Base-by-base conservation (phyloP, 2,888 invertebrate species). In the Synanthedon andrenaeformis region DNA sequence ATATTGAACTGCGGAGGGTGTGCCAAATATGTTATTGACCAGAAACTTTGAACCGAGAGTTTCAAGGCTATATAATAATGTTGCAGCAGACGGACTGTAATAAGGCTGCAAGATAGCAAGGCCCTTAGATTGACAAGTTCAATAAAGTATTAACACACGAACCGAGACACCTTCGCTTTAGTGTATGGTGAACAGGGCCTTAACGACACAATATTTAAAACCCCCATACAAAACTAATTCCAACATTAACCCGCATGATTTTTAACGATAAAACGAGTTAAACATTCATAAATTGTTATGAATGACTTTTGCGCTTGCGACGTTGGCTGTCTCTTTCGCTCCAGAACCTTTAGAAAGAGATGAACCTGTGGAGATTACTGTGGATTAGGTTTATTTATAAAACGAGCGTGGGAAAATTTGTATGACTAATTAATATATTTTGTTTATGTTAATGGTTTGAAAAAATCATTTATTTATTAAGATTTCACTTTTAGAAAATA, bases 211-310 rank as follows among this genome's bases (percentile, higher is more conserved):
- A 5, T 23, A 23, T 35, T 45, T n/a, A 45, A 45, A 14, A 13
- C 45, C 45, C 45, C 6, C 45, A 45, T 45, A 45, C 45, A 45
- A 45, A n/a, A 45, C 45, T 14, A n/a, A 45, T 13, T 45, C 45
- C 14, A 45, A 13, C 45, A 45, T 14, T 49, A 52, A 42, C 55
- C 55, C 55, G 53, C 55, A 55, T 55, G 65, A 64, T 65, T 52
- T 58, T 57, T 62, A 57, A 57, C 57, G 65, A 69, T 66, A 67
- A 68, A 61, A 61, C 56, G 60, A 65, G 64, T 66, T 65, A 59
- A 63, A 66, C 63, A 65, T 65, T 60, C 65, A 35, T 67, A 67
- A 69, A 74, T 74, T 72, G 70, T 64, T 68, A 72, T 66, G 64
- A 67, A 69, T 70, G 67, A 61, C 62, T 67, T 35, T 51, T 51